These are phyloP conservation scores for Dermatophagoides farinae DNA, from an alignment of 1,140 invertebrate species.

Conservation along the genomic window DNA sequence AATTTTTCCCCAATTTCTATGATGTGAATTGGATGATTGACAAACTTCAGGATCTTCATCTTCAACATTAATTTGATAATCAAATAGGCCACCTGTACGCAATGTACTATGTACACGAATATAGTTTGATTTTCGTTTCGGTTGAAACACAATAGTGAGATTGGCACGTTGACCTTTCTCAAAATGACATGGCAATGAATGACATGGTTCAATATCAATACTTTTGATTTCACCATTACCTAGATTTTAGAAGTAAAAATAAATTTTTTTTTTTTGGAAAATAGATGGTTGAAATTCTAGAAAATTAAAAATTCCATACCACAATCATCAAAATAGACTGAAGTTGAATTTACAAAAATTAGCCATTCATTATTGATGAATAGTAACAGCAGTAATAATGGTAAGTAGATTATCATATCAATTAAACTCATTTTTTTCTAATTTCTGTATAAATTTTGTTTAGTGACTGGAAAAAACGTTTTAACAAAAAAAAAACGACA, in stretches of 20 bases:
- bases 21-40: background rate
- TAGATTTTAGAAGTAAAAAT: background rate
- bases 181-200: slow-evolving; percentile 2
- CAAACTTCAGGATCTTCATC: slow-evolving; percentile 4
- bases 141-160: background rate
- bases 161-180: background rate
- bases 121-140: background rate
- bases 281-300: too few species aligned
- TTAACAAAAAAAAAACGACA: too few species aligned
- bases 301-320: too few species aligned
- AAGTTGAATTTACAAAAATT: too few species aligned
- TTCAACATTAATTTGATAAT: background rate
- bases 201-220: slow-evolving; percentile 5
- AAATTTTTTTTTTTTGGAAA: too few species aligned
- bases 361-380: too few species aligned
- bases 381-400: too few species aligned
- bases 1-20: background rate
- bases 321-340: too few species aligned
- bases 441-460: too few species aligned
- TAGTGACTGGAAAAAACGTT: too few species aligned
- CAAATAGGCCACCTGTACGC: background rate
- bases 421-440: too few species aligned
- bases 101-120: background rate
- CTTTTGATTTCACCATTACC: slow-evolving; percentile 7
- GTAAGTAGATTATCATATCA: too few species aligned